These are phyloP conservation scores for Saccostrea cuccullata DNA, from an alignment of 1,140 invertebrate genomes.

Conservation along the genomic window DNA sequence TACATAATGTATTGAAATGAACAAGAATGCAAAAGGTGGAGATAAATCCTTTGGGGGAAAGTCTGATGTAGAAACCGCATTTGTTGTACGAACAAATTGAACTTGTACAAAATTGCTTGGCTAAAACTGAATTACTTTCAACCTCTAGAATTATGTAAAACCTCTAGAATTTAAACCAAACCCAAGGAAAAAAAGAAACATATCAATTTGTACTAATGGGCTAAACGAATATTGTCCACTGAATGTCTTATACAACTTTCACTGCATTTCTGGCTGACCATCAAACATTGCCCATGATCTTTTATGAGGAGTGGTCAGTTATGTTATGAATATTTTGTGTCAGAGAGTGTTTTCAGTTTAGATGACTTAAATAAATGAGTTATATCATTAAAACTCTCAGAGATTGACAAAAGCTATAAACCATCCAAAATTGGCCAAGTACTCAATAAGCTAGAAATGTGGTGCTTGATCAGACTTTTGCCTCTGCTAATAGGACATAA, in stretches of 20 bases:
- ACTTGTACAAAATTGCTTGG: too few species aligned
- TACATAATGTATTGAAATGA: too few species aligned
- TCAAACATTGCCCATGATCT: conserved; percentile 48
- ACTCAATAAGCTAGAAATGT: conserved; percentile 30
- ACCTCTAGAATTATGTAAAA: conserved; percentile 33
- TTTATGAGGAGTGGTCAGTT: conserved; percentile 46
- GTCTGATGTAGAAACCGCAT: too few species aligned
- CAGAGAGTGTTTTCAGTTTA: too few species aligned
- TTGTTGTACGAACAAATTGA: too few species aligned
- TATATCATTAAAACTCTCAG: too few species aligned
- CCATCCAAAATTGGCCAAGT: conserved; percentile 8
- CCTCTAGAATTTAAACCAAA: conserved; percentile 36
- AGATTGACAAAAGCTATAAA: conserved; percentile 35
- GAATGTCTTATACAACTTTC: conserved; percentile 39
- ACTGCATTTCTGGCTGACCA: conserved; percentile 28
- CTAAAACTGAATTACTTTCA: too few species aligned
- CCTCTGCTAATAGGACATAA: conserved; percentile 1
- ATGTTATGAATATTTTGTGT: not conserved
- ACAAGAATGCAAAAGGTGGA: too few species aligned
- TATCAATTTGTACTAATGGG: conserved; percentile 44
- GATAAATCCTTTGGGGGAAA: too few species aligned
- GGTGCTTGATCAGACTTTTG: conserved; percentile 11
- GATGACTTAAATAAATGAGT: too few species aligned
- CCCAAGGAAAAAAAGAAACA: not conserved
- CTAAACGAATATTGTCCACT: conserved; percentile 17